Base-by-base conservation (phyloP, 2,888 invertebrate species). In the Acronicta alni region DNA sequence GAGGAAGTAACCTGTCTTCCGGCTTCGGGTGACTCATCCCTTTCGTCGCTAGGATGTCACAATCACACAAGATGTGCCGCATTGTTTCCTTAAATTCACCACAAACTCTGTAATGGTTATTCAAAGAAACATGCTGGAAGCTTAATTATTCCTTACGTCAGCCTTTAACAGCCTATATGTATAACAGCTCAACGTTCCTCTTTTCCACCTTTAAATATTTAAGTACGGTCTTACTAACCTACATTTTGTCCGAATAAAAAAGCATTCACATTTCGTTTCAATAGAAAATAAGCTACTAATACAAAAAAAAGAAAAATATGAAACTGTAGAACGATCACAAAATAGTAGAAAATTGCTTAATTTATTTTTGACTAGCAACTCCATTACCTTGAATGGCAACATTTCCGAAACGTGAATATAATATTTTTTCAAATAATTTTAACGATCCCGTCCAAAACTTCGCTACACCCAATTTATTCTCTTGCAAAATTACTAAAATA, bases 401-500 rank as follows among this genome's bases (percentile, higher is more conserved):
- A 7, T 38, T 39, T 6, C 18, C 9, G 16, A 58, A 59, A 35
- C n/a, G n/a, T 35, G n/a, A 58, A 57, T 20, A 9, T 12, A n/a
- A 51, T 46, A 53, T 61, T 46, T 52, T 62, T 42, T 46, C 38
- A 51, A 55, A 63, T 56, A 59, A 58, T 55, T 68, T 57, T 57
- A 54, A 62, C 58, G 54, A 61, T 51, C 54, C 43, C 39, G 49
- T 59, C 41, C 41, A 58, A 68, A 74, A 57, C 54, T 71, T 64
- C 49, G 41, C 39, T 55, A 42, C 42, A 63, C 52, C 49, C 58
- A 69, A 58, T 68, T 54, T 54, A 53, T 71, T 62, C 35, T n/a
- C 49, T 48, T 64, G 54, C 62, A 61, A 67, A 76, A 72, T 67
- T 67, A 63, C 69, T 57, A 55, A 72, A 72, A 74, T 62, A 57